These are phyloP conservation scores for Perdita meconis DNA, from an alignment of 2,888 invertebrate genomes.

Conservation along the genomic window DNA sequence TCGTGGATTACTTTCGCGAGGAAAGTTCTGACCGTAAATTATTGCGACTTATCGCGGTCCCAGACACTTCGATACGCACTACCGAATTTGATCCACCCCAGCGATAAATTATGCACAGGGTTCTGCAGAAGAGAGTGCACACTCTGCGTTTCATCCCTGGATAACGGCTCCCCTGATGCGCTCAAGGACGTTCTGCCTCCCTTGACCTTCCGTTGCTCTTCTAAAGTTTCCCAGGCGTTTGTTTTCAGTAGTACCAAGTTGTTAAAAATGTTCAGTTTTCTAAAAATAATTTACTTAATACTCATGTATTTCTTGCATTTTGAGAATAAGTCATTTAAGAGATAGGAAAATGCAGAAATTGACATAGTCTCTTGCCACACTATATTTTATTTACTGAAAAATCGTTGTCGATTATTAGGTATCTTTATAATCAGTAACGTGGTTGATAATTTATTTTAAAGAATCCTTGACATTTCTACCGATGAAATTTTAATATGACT, in stretches of 20 bases:
- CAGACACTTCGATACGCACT: constrained; percentile 62
- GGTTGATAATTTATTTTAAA: too few relatives aligned
- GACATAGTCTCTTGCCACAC: too few relatives aligned
- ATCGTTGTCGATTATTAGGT: background rate
- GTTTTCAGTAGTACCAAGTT: constrained; percentile 41
- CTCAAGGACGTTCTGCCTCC: constrained; percentile 69
- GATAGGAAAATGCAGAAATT: too few relatives aligned
- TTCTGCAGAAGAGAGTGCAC: constrained; percentile 66
- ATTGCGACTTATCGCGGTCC: constrained; percentile 40
- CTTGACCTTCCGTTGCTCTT: constrained; percentile 53
- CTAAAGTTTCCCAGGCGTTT: constrained; percentile 30
- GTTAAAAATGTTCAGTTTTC: constrained; percentile 39
- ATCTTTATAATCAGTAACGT: background rate
- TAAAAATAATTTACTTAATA: too few relatives aligned
- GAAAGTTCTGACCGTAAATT: constrained; percentile 40
- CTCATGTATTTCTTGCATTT: too few relatives aligned
- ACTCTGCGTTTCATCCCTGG: constrained; percentile 66
- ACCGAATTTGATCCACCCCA: constrained; percentile 61
- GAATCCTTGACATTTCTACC: too few relatives aligned
- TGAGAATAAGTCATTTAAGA: too few relatives aligned
- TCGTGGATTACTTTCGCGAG: constrained; percentile 31
- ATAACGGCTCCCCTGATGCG: constrained; percentile 75
- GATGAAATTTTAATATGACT: too few relatives aligned
- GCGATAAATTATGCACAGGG: constrained; percentile 72
- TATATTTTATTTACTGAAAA: too few relatives aligned